phyloP scores from a whole-genome alignment of 2,113 vertebrate genomes.

The Chascanopsetta lugubris region DNA sequence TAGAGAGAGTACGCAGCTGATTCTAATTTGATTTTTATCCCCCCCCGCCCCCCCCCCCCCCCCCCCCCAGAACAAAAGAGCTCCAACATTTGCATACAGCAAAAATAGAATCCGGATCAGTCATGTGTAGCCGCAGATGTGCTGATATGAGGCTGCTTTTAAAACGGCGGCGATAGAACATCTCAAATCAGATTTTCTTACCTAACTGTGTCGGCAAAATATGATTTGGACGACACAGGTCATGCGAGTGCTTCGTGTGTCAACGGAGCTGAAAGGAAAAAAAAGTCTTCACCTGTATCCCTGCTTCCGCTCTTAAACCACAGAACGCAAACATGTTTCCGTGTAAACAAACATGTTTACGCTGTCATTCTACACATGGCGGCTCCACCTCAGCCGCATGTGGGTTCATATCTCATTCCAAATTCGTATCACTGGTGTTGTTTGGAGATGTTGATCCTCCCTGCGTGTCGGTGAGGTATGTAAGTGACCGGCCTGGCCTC shows the following conservation, averaged over 20 bases:
- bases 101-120: slow-evolving; percentile 72
- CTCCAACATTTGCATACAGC: slow-evolving; percentile 68
- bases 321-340: slow-evolving; percentile 56
- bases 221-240: slow-evolving; percentile 15
- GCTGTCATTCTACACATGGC: slow-evolving; percentile 34
- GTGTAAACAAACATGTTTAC: slow-evolving; percentile 41
- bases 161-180: slow-evolving; percentile 58
- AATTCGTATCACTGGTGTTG: neutral
- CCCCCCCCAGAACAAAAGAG: slow-evolving; percentile 66
- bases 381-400: neutral
- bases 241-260: slow-evolving; percentile 28
- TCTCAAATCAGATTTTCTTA: slow-evolving; percentile 58
- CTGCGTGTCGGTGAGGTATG: too few species aligned
- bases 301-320: slow-evolving; percentile 16
- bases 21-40: slow-evolving; percentile 64
- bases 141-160: slow-evolving; percentile 56
- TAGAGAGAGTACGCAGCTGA: slow-evolving; percentile 72
- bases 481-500: too few species aligned
- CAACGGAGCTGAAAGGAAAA: slow-evolving; percentile 18
- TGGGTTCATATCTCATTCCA: slow-evolving; percentile 6
- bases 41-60: slow-evolving; percentile 30
- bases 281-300: slow-evolving; percentile 5
- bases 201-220: slow-evolving; percentile 43
- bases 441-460: neutral
- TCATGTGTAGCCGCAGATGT: slow-evolving; percentile 59